These are phyloP conservation scores for Heliconius nattereri DNA, from an alignment of 1,140 invertebrate species.

Conservation along the genomic window DNA sequence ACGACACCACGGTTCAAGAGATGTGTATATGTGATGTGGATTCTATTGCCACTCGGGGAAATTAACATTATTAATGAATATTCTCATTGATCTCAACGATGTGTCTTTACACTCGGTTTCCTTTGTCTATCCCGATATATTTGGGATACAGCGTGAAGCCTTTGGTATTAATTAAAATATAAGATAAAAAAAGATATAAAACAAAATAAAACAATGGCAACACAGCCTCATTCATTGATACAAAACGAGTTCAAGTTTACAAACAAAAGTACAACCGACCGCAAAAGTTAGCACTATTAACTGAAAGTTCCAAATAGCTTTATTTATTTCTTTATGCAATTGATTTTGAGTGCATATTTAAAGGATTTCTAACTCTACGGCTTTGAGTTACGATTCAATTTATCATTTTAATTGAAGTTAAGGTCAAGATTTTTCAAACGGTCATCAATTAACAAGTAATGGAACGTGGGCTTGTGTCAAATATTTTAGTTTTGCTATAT, in stretches of 20 bases:
- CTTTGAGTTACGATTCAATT: not conserved
- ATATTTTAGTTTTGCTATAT: not conserved
- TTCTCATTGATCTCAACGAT: no score
- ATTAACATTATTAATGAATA: no score
- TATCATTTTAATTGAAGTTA: slow-evolving; percentile 19
- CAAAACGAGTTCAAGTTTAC: slow-evolving; percentile 72
- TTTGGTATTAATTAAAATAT: no score
- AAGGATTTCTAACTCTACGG: not conserved
- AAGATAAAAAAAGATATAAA: not conserved
- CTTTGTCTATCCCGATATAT: no score
- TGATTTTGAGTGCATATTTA: slow-evolving; percentile 39
- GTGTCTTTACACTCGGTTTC: no score
- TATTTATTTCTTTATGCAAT: slow-evolving; percentile 51
- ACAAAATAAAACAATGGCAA: not conserved
- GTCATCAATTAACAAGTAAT: not conserved
- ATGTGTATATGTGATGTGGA: not conserved
- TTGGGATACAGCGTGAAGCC: no score
- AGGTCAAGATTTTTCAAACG: slow-evolving; percentile 40
- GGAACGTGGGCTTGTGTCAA: not conserved
- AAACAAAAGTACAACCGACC: slow-evolving; percentile 52
- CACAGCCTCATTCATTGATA: slow-evolving; percentile 38
- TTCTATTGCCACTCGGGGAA: not conserved
- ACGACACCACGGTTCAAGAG: no score
- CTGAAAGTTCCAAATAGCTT: slow-evolving; percentile 44
- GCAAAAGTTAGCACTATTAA: slow-evolving; percentile 49